phyloP scores from a whole-genome alignment of 2,113 vertebrate genomes.

The Noctilio leporinus region DNA sequence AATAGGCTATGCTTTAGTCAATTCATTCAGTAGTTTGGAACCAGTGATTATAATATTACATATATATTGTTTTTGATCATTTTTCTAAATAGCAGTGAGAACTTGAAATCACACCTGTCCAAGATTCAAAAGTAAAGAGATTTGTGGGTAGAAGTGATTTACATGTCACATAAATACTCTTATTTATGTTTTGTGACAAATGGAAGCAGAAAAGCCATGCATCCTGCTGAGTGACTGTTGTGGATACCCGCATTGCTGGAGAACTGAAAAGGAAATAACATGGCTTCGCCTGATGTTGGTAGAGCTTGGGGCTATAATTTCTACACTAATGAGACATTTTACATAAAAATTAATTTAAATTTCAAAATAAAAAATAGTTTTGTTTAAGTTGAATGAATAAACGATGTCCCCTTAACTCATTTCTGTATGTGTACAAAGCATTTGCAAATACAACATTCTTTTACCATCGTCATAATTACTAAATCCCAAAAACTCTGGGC shows the following conservation, averaged over 20 bases:
- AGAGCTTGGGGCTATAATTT: background rate
- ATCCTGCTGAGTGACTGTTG: background rate
- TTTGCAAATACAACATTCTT: background rate
- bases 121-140: conserved; percentile 65
- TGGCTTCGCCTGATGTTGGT: background rate
- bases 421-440: background rate
- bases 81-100: conserved; percentile 50
- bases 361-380: background rate
- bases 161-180: conserved; percentile 63
- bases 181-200: conserved; percentile 52
- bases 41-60: conserved; percentile 54
- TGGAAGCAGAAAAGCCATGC: conserved; percentile 32
- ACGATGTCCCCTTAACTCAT: background rate
- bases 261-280: background rate
- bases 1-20: conserved; percentile 56
- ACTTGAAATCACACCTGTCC: conserved; percentile 65
- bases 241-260: background rate
- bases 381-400: background rate
- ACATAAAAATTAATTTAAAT: background rate
- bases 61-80: conserved; percentile 38
- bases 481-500: background rate
- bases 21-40: conserved; percentile 32
- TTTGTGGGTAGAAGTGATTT: conserved; percentile 71
- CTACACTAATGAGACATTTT: background rate
- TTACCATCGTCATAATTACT: background rate